Evolutionary conservation across 2,113 vertebrate species (phyloP).

Genomic region (Triplophysa siluroides): DNA sequence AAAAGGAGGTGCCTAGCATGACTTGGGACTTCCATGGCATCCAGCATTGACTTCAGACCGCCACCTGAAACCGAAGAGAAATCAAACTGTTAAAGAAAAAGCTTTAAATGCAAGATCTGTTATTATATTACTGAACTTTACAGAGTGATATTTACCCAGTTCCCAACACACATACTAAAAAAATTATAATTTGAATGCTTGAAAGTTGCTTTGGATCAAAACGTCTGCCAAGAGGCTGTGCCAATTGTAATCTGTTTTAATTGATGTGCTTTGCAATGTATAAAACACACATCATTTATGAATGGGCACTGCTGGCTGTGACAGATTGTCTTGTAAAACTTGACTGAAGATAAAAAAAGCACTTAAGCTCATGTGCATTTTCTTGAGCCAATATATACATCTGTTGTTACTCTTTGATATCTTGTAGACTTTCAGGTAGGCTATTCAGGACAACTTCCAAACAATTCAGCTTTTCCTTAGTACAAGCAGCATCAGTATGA

Average conservation of each 20-base stretch:
- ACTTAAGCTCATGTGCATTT: conserved; percentile 11
- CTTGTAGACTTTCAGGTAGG: conserved; percentile 13
- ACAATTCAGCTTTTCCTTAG: conserved; percentile 27
- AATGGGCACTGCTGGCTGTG: conserved; percentile 9
- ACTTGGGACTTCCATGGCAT: conserved; percentile 96
- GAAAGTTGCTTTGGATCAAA: no score
- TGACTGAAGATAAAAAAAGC: conserved; percentile 16
- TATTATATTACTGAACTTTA: not conserved
- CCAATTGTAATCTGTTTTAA: not conserved
- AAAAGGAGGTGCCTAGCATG: conserved; percentile 97
- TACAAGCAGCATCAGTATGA: conserved; percentile 45
- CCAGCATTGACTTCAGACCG: conserved; percentile 93
- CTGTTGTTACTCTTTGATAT: conserved; percentile 10
- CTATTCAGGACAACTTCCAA: conserved; percentile 12
- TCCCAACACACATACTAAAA: no score
- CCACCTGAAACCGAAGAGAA: conserved; percentile 78
- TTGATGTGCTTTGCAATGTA: conserved; percentile 9
- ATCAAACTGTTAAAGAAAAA: conserved; percentile 50
- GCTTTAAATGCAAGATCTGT: not conserved
- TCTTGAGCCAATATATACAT: not conserved
- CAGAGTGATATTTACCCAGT: not conserved
- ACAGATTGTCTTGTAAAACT: conserved; percentile 2
- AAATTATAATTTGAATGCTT: no score
- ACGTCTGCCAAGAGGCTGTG: not conserved
- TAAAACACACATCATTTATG: conserved; percentile 5